Base-by-base conservation (phyloP, 2,797 vertebrate genomes). In the Poeciliopsis presidionis region DNA sequence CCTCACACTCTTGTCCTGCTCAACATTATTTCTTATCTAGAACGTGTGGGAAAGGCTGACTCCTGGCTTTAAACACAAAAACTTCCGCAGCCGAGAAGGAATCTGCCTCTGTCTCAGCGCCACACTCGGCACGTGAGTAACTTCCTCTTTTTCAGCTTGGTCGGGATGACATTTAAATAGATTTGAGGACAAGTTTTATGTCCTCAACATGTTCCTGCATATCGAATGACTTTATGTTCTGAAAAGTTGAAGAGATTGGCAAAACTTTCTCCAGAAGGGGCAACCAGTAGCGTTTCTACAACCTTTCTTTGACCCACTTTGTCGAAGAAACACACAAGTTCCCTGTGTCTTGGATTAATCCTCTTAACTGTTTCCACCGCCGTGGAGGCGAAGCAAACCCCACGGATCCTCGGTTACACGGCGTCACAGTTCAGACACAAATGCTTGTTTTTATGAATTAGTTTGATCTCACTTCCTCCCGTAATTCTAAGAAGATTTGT, bases 61-160 rank as follows among this genome's bases (percentile, higher is more conserved):
- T 91, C 91, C 94, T 89, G 96, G 96, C 83, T 99, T 99, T 90
- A 99, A 99, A 92, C 98, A 99, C 94, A 99, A 99, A 96, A 99
- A 99, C 95, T 97, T 97, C 95, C 97, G 97, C 90, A 96, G 96
- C 90, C 96, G 98, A 93, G 98, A 99, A 94, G 97, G 97, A 88
- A 85, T 97, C 81, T 99, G 98, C 93, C 94, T 97, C 73, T 98
- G 97, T 94, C 96, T 99, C 89, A 95, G 96, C 89, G 94, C 97
- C 92, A 97, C 98, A 28, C 95, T 99, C 84, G 96, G 93, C 93
- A 94, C 76, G 98, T 99, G 96, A 97, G 98, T 96, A 75, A 70
- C 73, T 87, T 87, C 83, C 84, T 73, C 39, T 14, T 85, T 53
- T 84, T 77, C 39, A 43, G 72, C 57, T 22, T 69, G 78, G 46